Base-by-base conservation (phyloP, 2,113 vertebrate species). In the Grammomys surdaster region DNA sequence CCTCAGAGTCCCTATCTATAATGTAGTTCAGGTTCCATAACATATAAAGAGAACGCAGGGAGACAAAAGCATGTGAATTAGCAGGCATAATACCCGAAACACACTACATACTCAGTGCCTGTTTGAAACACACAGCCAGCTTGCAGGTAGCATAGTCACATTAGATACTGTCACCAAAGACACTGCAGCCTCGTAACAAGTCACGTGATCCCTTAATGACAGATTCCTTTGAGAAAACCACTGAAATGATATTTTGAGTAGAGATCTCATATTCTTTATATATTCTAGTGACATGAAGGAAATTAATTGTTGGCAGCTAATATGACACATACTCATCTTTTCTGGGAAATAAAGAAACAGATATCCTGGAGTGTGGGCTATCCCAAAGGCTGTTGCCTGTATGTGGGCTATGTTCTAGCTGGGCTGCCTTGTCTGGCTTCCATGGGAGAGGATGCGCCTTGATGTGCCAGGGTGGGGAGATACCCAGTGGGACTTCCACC, bases 231-330 rank as follows among this genome's bases (percentile, higher is more conserved):
- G 33, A 86, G 93, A 96, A 85, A 94, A 43, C 51, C 58, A 78
- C 9, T 75, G 46, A 96, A 95, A 36, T 93, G 43, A 90, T 58
- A 10, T 88, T 96, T 51, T 46, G 48, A 91, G 92, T n/a, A 70
- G 82, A 70, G 73, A 87, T 8, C 40, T 78, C 60, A 72, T 63
- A 28, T 36, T 5, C 60, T 81, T 85, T 88, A 51, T 2, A 46
- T 81, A 69, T 88, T 67, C 9, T 89, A 40, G 40, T 65, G 40
- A 9, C 26, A 82, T 67, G 54, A 94, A 90, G 10, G 13, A 24
- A 89, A 95, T 82, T 63, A 73, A 75, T 73, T 80, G 76, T 67
- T 80, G 90, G 70, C 33, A 76, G 60, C 54, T 94, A 54, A 20
- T 22, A 87, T 89, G 75, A 65, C 87, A 69, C 51, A 77, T 28